A percentile compares a stretch with the other conserved stretches of the same genome.
Conservation (phyloP, 2,888 invertebrate species). For the Euzophera pinguis region DNA sequence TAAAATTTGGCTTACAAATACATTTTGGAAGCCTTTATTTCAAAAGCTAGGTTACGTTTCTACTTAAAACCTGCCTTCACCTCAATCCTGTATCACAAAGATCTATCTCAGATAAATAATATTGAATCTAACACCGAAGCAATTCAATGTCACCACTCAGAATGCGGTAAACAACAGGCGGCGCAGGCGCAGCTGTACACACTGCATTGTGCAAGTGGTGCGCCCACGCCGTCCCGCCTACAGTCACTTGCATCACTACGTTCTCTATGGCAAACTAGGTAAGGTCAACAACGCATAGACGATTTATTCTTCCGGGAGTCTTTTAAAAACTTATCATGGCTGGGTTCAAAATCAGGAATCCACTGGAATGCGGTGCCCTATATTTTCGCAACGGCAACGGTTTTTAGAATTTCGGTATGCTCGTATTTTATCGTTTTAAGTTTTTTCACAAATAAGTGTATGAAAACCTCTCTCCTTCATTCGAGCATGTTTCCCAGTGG, state of each 20-base stretch:
- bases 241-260: constrained; percentile 23
- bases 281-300: background rate
- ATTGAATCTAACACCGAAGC: background rate
- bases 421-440: too few species aligned
- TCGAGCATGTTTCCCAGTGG: too few species aligned
- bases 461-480: too few species aligned
- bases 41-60: too few species aligned
- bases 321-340: background rate
- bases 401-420: too few species aligned
- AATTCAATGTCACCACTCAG: constrained; percentile 12
- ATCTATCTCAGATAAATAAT: background rate
- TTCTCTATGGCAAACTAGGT: background rate
- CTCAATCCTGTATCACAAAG: background rate
- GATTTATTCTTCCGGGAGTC: background rate
- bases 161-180: constrained; percentile 20
- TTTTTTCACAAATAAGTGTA: too few species aligned
- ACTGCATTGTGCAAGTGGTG: constrained; percentile 28
- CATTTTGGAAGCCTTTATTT: too few species aligned
- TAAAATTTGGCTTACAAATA: too few species aligned
- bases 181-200: constrained; percentile 14
- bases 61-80: too few species aligned
- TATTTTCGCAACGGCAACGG: too few species aligned
- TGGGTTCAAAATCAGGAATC: too few species aligned
- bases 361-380: too few species aligned
- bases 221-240: constrained; percentile 25